A percentile compares a stretch with the other conserved stretches of the same genome.
Evolutionary conservation across 2,888 invertebrate genomes (phyloP).

Genomic region (Chironomus riparius): DNA sequence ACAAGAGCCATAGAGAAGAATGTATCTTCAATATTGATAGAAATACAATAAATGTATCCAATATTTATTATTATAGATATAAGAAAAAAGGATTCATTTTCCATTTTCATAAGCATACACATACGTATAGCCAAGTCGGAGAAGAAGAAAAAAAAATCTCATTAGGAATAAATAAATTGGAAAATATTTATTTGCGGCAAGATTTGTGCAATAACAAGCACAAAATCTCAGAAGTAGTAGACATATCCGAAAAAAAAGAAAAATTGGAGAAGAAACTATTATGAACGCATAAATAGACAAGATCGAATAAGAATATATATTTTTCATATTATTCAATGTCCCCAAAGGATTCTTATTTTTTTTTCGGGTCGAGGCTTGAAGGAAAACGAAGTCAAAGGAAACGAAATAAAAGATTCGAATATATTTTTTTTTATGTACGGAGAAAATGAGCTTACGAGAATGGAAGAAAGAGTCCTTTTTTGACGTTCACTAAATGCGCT

Average conservation of each 20-base stretch:
- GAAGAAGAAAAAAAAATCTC: neutral
- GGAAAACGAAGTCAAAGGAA: neutral
- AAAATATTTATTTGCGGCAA: slow-evolving; percentile 15
- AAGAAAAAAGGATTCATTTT: neutral
- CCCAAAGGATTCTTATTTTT: neutral
- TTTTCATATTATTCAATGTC: slow-evolving; percentile 3
- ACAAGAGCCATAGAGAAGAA: too few species aligned
- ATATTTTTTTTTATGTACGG: neutral
- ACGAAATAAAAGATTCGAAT: too few species aligned
- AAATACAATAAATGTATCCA: neutral
- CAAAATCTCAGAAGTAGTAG: neutral
- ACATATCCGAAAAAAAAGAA: neutral
- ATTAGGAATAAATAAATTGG: slow-evolving; percentile 25
- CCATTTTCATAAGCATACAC: neutral
- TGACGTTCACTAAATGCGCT: neutral
- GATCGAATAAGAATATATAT: neutral
- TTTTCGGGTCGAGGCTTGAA: neutral
- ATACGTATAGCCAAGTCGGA: neutral
- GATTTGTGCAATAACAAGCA: neutral
- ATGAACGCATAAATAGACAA: slow-evolving; percentile 17
- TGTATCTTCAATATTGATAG: too few species aligned
- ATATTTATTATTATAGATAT: neutral
- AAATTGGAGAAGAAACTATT: slow-evolving; percentile 1
- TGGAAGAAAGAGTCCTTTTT: neutral
- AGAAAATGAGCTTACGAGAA: neutral